phyloP scores from a whole-genome alignment of 2,888 invertebrate genomes.

The Lasioglossum zephyrum region DNA sequence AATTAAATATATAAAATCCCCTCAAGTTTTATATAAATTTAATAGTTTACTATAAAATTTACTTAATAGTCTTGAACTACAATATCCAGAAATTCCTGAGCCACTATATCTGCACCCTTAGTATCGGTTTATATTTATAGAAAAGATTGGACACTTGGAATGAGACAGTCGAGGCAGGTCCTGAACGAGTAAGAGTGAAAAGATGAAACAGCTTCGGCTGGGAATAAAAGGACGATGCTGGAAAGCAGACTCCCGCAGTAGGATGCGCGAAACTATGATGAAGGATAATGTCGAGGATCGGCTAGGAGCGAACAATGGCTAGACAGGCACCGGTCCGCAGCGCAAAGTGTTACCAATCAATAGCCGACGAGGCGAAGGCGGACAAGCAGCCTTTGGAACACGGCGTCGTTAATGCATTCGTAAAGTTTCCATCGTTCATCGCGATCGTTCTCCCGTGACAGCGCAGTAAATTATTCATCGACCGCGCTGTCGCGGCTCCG shows the following conservation, averaged over 20 bases:
- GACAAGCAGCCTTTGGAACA: background rate
- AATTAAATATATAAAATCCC: too few relatives aligned
- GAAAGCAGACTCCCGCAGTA: background rate
- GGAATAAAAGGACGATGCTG: background rate
- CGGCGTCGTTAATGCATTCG: conserved; percentile 41
- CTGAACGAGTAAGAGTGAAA: background rate
- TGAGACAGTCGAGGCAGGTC: background rate
- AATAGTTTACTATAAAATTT: too few relatives aligned
- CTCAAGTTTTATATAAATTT: too few relatives aligned
- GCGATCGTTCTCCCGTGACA: conserved; percentile 15
- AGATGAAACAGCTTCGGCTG: background rate
- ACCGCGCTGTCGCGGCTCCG: background rate
- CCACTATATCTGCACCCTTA: too few relatives aligned
- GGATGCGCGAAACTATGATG: conserved; percentile 1
- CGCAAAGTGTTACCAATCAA: background rate
- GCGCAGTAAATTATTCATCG: conserved; percentile 43
- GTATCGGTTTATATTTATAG: too few relatives aligned
- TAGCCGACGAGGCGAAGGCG: background rate
- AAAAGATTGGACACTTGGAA: background rate
- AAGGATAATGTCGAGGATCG: background rate
- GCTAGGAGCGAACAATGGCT: background rate
- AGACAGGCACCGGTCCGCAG: background rate
- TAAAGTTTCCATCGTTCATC: conserved; percentile 48
- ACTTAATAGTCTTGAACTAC: too few relatives aligned
- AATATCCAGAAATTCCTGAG: too few relatives aligned